These are phyloP conservation scores for Cheilosia soror DNA, from an alignment of 2,888 invertebrate genomes.

Conservation along the genomic window DNA sequence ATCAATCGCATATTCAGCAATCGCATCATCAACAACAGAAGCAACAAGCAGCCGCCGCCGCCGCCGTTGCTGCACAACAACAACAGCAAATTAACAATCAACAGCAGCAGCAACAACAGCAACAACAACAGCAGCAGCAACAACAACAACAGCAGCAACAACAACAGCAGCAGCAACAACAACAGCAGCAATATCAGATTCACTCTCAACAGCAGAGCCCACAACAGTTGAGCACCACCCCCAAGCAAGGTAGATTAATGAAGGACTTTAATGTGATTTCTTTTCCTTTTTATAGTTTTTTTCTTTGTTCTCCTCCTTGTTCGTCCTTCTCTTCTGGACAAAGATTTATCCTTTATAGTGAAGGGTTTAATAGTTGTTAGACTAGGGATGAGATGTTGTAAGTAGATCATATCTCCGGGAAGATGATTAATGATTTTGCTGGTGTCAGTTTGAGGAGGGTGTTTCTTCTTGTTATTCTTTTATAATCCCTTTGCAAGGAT, in stretches of 20 bases:
- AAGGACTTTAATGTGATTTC: conserved; percentile 68
- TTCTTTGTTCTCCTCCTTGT: conserved; percentile 27
- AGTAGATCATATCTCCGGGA: conserved; percentile 72
- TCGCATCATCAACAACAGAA: conserved; percentile 79
- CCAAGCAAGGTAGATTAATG: conserved; percentile 82
- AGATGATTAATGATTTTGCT: conserved; percentile 72
- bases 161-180: conserved; percentile 79
- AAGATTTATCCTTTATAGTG: conserved; percentile 71
- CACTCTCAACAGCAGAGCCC: conserved; percentile 84
- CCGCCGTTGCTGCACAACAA: conserved; percentile 75
- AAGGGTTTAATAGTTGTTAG: conserved; percentile 75
- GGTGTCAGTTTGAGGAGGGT: conserved; percentile 66
- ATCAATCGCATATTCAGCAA: conserved; percentile 83
- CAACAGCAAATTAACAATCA: conserved; percentile 79
- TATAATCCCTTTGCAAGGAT: conserved; percentile 27
- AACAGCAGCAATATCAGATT: conserved; percentile 82
- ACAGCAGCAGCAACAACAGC: conserved; percentile 76
- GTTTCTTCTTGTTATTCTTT: conserved; percentile 16
- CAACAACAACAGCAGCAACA: conserved; percentile 80
- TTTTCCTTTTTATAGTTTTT: conserved; percentile 21
- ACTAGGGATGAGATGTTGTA: conserved; percentile 73
- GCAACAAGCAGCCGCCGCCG: conserved; percentile 78
- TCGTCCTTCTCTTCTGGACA: conserved; percentile 34
- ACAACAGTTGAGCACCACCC: conserved; percentile 83
- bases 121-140: conserved; percentile 79